phyloP scores from a whole-genome alignment of 2,888 invertebrate genomes.

The Standfussiana lucernea region DNA sequence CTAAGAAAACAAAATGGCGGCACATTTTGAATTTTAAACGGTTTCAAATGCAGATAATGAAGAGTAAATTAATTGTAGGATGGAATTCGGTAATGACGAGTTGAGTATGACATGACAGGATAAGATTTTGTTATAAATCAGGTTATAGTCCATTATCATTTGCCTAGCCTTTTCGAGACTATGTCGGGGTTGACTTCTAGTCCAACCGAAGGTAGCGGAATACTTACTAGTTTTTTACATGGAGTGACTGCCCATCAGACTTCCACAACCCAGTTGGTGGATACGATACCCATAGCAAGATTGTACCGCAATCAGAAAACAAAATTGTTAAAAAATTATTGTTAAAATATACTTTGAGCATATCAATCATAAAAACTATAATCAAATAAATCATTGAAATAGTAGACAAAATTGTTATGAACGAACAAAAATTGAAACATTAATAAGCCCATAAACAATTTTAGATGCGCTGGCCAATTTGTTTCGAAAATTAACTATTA shows the following conservation, averaged over 20 bases:
- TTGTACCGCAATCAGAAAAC: neutral
- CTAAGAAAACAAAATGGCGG: conserved; percentile 34
- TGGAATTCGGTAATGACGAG: neutral
- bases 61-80: neutral
- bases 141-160: neutral
- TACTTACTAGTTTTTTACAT: neutral
- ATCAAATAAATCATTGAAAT: conserved; percentile 14
- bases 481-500: conserved; percentile 58
- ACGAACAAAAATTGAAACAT: conserved; percentile 15
- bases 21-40: conserved; percentile 12
- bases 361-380: neutral
- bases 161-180: neutral
- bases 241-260: neutral
- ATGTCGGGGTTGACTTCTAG: neutral
- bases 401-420: neutral
- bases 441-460: conserved; percentile 33
- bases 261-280: neutral
- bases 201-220: neutral
- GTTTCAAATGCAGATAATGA: conserved; percentile 14
- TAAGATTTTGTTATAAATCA: neutral
- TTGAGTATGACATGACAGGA: neutral
- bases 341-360: neutral
- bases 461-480: conserved; percentile 45
- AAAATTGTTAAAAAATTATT: neutral
- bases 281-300: neutral